phyloP scores from a whole-genome alignment of 2,113 vertebrate genomes.

The Pedionomus torquatus region DNA sequence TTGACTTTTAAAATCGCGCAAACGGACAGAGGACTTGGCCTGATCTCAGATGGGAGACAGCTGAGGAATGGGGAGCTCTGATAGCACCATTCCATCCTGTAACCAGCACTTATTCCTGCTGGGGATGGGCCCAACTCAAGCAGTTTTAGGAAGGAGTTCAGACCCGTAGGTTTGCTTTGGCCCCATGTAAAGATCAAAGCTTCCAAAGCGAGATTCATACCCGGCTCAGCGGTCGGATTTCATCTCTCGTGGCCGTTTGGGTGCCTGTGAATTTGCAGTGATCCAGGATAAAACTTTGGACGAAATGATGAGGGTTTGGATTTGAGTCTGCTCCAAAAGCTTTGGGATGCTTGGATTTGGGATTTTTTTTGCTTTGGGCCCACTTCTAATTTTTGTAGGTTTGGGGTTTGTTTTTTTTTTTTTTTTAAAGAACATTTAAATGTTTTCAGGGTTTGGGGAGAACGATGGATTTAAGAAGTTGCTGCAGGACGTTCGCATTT shows the following conservation, averaged over 20 bases:
- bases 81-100: not conserved
- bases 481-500: constrained; percentile 57
- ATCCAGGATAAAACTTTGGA: constrained; percentile 39
- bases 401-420: too few species aligned
- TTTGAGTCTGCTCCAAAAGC: constrained; percentile 65
- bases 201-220: not conserved
- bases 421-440: constrained; percentile 57
- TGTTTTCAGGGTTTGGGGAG: constrained; percentile 21
- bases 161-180: not conserved
- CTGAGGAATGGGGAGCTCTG: not conserved
- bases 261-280: constrained; percentile 2
- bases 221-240: not conserved
- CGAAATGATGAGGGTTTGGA: constrained; percentile 57
- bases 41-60: not conserved
- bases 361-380: not conserved
- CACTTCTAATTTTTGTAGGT: constrained; percentile 24
- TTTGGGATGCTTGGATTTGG: constrained; percentile 16
- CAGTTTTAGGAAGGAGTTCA: not conserved
- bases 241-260: not conserved
- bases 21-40: not conserved
- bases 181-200: not conserved
- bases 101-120: constrained; percentile 65
- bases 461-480: constrained; percentile 42
- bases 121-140: not conserved
- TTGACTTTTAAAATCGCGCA: not conserved